Base-by-base conservation (phyloP, 2,888 invertebrate genomes). In the Eudemis profundana region DNA sequence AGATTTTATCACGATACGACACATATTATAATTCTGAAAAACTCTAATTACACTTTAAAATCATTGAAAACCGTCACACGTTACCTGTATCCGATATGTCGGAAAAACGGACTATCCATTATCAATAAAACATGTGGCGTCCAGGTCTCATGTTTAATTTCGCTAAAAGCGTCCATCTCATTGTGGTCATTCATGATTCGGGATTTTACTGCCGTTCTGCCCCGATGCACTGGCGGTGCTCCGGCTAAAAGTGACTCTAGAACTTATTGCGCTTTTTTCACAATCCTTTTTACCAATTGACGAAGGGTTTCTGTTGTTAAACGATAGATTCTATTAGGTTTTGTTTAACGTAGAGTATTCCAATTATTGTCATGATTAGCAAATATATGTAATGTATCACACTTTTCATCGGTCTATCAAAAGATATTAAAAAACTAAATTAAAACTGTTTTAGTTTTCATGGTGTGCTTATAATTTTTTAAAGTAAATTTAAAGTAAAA, bases 81-180 rank as follows among this genome's bases (percentile, higher is more conserved):
- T n/a, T 14, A 29, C 10, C 23, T 36, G 36, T 21, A 17, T 50
- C 27, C 64, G 66, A 67, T 72, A 72, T 68, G 71, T 68, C 66
- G 73, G 64, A 53, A 61, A 67, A 68, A 69, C 66, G 62, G 67
- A 67, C 19, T 70, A 70, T 73, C 76, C 77, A 77, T 81, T 84
- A 86, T 84, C 84, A 85, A 86, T 86, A 82, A 87, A 87, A 86
- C 83, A 84, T 82, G 78, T 72, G 71, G 74, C 71, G 74, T 77
- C 75, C 76, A 76, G 72, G 69, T 73, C 79, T 80, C 79, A 81
- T 69, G 68, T 90, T 89, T 90, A 89, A 91, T 91, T 87, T 79
- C 80, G 75, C 84, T 90, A 90, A 91, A 90, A 90, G 90, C 90
- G 81, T 82, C 80, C 81, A 84, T 85, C 85, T 85, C 87, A 86